Conservation (phyloP, 2,113 vertebrate genomes). For the Myotis yumanensis region DNA sequence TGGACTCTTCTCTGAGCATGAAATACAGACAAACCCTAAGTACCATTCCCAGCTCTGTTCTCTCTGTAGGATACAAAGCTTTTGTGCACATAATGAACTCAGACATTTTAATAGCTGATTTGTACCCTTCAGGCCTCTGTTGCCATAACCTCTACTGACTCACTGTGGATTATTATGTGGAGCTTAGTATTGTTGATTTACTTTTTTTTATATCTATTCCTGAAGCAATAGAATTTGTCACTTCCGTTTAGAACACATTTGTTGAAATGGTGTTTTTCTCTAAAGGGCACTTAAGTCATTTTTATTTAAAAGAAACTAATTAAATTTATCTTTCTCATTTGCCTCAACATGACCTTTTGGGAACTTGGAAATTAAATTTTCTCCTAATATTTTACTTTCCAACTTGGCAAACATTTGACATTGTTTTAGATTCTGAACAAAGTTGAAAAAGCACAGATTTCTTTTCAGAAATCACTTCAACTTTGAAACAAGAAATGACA, state of each 20-base stretch:
- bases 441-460: conserved; percentile 51
- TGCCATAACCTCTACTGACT: conserved; percentile 63
- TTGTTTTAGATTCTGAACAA: conserved; percentile 60
- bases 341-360: conserved; percentile 70
- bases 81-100: conserved; percentile 60
- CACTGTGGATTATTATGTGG: conserved; percentile 33
- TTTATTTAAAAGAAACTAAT: conserved; percentile 80
- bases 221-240: conserved; percentile 70
- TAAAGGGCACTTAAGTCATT: conserved; percentile 82
- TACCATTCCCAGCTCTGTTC: background rate
- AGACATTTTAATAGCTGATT: conserved; percentile 81
- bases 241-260: conserved; percentile 80
- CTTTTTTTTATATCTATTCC: conserved; percentile 75
- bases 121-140: conserved; percentile 51
- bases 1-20: background rate
- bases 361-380: conserved; percentile 78
- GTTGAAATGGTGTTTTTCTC: conserved; percentile 73
- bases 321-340: conserved; percentile 73
- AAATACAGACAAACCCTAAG: background rate
- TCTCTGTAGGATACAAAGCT: conserved; percentile 35
- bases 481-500: conserved; percentile 47
- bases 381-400: conserved; percentile 74
- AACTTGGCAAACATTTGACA: conserved; percentile 73
- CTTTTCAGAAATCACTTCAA: conserved; percentile 56
- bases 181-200: conserved; percentile 63